phyloP scores from a whole-genome alignment of 2,797 vertebrate species.

The Onychomys leucogaster region DNA sequence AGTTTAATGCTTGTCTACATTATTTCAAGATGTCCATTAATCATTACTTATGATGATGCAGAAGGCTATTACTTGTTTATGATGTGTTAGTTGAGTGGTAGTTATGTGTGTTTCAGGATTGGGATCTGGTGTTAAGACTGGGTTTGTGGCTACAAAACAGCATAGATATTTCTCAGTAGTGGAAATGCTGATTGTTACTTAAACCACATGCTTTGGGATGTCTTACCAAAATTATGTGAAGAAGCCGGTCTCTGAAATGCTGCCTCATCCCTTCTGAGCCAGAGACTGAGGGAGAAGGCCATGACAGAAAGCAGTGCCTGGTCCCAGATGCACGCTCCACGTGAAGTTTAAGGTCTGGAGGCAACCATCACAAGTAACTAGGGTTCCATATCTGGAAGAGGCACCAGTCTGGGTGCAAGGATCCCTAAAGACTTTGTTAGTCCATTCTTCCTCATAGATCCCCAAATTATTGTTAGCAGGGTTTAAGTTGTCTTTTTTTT shows the following conservation, averaged over 20 bases:
- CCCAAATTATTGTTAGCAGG: background rate
- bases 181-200: background rate
- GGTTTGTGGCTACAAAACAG: background rate
- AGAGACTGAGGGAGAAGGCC: background rate
- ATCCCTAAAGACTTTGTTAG: background rate
- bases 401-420: background rate
- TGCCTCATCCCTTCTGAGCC: background rate
- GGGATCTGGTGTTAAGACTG: background rate
- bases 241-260: background rate
- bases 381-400: background rate
- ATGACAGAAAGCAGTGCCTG: background rate
- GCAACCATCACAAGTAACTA: background rate
- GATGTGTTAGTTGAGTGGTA: background rate
- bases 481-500: background rate
- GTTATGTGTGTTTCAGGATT: background rate
- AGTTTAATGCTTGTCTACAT: background rate
- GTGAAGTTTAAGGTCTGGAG: background rate
- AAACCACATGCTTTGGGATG: background rate
- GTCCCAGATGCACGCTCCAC: too few relatives aligned
- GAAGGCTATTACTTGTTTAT: background rate
- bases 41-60: background rate
- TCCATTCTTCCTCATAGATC: background rate
- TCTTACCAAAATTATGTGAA: background rate
- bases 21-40: background rate
- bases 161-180: background rate